Evolutionary conservation across 2,888 invertebrate genomes (phyloP).

Genomic region (Alloplasta piceator): DNA sequence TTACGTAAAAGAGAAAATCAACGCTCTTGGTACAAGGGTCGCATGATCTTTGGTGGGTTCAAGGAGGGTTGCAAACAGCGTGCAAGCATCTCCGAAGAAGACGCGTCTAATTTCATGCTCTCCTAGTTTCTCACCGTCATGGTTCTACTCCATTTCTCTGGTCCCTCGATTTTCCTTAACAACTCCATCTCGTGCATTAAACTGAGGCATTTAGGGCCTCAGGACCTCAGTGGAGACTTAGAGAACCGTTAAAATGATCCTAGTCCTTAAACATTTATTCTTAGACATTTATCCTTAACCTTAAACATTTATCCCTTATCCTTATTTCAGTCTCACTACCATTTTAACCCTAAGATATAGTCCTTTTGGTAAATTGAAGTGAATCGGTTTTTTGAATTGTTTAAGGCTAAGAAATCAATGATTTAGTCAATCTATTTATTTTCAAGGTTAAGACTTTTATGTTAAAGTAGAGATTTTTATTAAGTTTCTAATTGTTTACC

Average conservation of each 20-base stretch:
- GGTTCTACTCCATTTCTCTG: constrained; percentile 54
- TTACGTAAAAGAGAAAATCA: constrained; percentile 23
- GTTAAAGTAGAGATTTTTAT: too few species aligned
- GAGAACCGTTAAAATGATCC: too few species aligned
- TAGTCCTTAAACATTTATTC: constrained; percentile 35
- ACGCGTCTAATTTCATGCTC: constrained; percentile 48
- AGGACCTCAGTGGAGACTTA: too few species aligned
- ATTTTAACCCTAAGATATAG: not conserved
- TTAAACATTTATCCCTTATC: constrained; percentile 29
- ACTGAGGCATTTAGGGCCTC: too few species aligned
- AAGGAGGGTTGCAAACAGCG: constrained; percentile 63
- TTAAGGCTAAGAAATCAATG: too few species aligned
- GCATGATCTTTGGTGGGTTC: constrained; percentile 38
- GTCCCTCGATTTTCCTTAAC: constrained; percentile 32
- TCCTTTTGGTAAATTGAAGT: too few species aligned
- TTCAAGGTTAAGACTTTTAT: too few species aligned
- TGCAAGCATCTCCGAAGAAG: constrained; percentile 9
- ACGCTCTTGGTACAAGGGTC: constrained; percentile 41
- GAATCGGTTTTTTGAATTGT: too few species aligned
- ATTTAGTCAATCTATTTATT: too few species aligned
- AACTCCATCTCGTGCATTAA: constrained; percentile 13
- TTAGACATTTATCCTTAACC: constrained; percentile 9
- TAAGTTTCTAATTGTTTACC: too few species aligned
- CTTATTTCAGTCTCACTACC: constrained; percentile 34
- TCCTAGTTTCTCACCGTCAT: constrained; percentile 51